Evolutionary conservation across 2,888 invertebrate genomes (phyloP).

Genomic region (Chironomus riparius): DNA sequence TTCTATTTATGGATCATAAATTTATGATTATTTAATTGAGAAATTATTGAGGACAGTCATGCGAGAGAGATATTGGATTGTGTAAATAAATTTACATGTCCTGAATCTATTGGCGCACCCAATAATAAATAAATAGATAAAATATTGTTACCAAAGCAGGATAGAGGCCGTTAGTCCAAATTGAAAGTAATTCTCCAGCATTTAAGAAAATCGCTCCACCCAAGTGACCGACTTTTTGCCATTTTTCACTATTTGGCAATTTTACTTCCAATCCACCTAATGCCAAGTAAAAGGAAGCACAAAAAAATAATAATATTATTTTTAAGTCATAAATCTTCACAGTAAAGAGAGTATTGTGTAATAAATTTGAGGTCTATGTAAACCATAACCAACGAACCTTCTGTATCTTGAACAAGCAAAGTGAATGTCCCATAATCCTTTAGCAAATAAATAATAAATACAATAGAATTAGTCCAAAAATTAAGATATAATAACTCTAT

Average conservation of each 20-base stretch:
- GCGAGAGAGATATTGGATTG: neutral
- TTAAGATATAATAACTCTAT: neutral
- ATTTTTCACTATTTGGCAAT: conserved; percentile 54
- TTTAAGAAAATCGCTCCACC: conserved; percentile 63
- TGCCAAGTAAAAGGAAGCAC: neutral
- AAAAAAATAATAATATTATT: too few relatives aligned
- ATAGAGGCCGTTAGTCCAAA: conserved; percentile 62
- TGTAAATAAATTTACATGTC: too few relatives aligned
- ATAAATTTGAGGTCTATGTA: conserved; percentile 43
- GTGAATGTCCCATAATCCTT: conserved; percentile 66
- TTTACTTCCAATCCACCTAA: conserved; percentile 42
- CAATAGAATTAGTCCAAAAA: neutral
- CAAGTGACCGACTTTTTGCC: conserved; percentile 65
- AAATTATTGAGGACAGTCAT: conserved; percentile 18
- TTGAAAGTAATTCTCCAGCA: conserved; percentile 62
- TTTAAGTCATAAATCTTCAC: neutral
- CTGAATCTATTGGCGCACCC: too few relatives aligned
- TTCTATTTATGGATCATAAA: conserved; percentile 41
- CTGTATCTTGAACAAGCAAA: conserved; percentile 61
- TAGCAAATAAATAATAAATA: neutral
- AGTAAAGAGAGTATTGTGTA: neutral
- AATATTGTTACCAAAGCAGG: conserved; percentile 52
- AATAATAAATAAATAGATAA: conserved; percentile 29
- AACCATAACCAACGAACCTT: conserved; percentile 42
- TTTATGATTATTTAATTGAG: neutral